A percentile compares a stretch with the other conserved stretches of the same genome.
Evolutionary conservation across 2,797 vertebrate genomes (phyloP).

Genomic region (Chrysocyon brachyurus): DNA sequence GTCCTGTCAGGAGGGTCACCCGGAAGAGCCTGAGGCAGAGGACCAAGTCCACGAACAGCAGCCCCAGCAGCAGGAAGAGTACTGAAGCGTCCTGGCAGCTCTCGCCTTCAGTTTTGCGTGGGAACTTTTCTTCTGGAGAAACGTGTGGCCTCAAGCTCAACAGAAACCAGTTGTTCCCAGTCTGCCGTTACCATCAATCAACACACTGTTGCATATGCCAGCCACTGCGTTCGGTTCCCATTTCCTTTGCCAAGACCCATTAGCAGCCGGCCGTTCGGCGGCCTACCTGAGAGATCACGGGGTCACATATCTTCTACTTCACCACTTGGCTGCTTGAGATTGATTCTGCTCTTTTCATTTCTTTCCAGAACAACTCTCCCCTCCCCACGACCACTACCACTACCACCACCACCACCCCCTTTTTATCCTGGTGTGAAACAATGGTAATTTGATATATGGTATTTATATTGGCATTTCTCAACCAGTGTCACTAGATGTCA

Average conservation of each 20-base stretch:
- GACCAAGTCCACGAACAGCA: slow-evolving; percentile 92
- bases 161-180: slow-evolving; percentile 90
- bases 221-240: slow-evolving; percentile 92
- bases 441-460: slow-evolving; percentile 91
- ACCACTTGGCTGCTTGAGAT: slow-evolving; percentile 91
- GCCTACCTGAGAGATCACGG: slow-evolving; percentile 90
- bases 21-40: slow-evolving; percentile 94
- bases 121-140: slow-evolving; percentile 95
- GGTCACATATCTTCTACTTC: slow-evolving; percentile 90
- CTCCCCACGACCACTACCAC: neutral
- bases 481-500: slow-evolving; percentile 89
- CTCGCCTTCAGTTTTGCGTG: slow-evolving; percentile 91
- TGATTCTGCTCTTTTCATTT: slow-evolving; percentile 90
- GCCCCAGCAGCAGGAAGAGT: slow-evolving; percentile 96
- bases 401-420: slow-evolving; percentile 43
- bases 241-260: slow-evolving; percentile 90
- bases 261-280: slow-evolving; percentile 89
- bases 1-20: slow-evolving; percentile 92
- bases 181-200: slow-evolving; percentile 92
- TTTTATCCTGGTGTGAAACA: slow-evolving; percentile 90
- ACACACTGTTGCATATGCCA: slow-evolving; percentile 93
- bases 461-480: slow-evolving; percentile 93
- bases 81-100: slow-evolving; percentile 92
- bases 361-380: slow-evolving; percentile 81
- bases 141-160: slow-evolving; percentile 91